phyloP scores from a whole-genome alignment of 1,140 invertebrate genomes.

The Lanistes nyassanus region DNA sequence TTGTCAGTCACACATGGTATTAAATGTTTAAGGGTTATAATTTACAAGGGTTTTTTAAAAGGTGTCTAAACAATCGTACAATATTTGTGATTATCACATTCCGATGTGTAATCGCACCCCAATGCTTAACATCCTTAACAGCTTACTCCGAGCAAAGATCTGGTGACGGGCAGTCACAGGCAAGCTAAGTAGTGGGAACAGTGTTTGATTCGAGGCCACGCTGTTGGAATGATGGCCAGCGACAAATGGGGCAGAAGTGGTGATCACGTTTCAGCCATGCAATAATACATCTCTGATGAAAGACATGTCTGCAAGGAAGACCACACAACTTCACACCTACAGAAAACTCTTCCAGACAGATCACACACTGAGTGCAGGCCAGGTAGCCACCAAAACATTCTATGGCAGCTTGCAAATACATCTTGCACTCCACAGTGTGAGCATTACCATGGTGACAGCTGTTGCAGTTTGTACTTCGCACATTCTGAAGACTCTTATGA shows the following conservation, averaged over 20 bases:
- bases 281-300: slow-evolving; percentile 70
- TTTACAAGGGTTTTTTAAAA: too few species aligned
- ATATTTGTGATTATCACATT: too few species aligned
- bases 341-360: slow-evolving; percentile 70
- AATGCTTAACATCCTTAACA: too few species aligned
- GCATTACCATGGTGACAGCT: not conserved
- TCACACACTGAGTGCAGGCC: slow-evolving; percentile 67
- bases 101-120: too few species aligned
- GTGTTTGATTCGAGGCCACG: not conserved
- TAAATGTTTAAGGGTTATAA: too few species aligned
- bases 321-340: slow-evolving; percentile 66
- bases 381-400: slow-evolving; percentile 42
- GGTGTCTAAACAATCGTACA: too few species aligned
- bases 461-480: too few species aligned
- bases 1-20: too few species aligned
- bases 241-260: slow-evolving; percentile 71
- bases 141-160: too few species aligned
- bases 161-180: too few species aligned
- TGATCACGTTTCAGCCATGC: slow-evolving; percentile 70
- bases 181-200: too few species aligned
- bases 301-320: slow-evolving; percentile 71
- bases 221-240: slow-evolving; percentile 70
- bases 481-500: too few species aligned
- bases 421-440: not conserved
- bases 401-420: not conserved